These are phyloP conservation scores for Florisuga fusca DNA, from an alignment of 2,797 vertebrate species.

Conservation along the genomic window DNA sequence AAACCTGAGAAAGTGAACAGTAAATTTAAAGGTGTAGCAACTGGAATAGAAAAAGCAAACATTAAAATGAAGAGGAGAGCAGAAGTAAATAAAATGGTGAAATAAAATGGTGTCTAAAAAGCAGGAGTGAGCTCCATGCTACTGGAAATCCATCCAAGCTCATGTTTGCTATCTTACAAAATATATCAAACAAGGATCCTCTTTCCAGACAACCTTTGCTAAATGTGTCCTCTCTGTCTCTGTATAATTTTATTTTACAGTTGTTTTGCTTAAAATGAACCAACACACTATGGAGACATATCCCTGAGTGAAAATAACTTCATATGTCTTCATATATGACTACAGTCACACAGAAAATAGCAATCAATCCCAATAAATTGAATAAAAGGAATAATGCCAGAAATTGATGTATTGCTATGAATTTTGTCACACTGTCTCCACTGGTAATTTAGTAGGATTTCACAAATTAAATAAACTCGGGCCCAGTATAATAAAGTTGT, in stretches of 20 bases:
- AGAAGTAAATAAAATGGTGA: too few species aligned
- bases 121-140: not conserved
- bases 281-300: not conserved
- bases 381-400: not conserved
- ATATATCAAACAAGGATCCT: not conserved
- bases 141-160: not conserved
- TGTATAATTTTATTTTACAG: not conserved
- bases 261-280: not conserved
- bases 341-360: not conserved
- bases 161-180: not conserved
- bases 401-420: not conserved
- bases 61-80: not conserved
- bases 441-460: conserved; percentile 34
- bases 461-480: conserved; percentile 23
- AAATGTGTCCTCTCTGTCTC: not conserved
- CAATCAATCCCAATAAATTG: conserved; percentile 5
- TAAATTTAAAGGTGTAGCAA: not conserved
- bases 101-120: too few species aligned
- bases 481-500: not conserved
- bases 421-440: conserved; percentile 34
- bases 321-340: conserved; percentile 21
- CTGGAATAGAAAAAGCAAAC: not conserved
- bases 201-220: not conserved
- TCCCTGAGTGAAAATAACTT: not conserved
- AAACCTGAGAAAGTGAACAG: not conserved